A percentile compares a stretch with the other conserved stretches of the same genome.
Conservation (phyloP, 1,140 invertebrate genomes). For the Formica exsecta region DNA sequence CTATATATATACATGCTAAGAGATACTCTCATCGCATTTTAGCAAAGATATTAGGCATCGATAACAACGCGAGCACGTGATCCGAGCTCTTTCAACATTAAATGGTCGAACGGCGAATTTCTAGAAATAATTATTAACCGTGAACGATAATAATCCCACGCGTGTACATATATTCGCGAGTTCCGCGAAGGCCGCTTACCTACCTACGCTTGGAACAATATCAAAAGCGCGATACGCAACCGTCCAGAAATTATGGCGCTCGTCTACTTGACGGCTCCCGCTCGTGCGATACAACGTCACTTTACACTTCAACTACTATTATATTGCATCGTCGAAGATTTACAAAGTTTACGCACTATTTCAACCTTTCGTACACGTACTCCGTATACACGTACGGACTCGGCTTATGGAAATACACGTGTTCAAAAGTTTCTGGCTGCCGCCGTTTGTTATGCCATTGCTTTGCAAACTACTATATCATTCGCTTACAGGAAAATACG, state of each 20-base stretch:
- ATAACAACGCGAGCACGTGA: neutral
- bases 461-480: slow-evolving; percentile 6
- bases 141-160: slow-evolving; percentile 50
- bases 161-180: neutral
- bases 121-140: slow-evolving; percentile 65
- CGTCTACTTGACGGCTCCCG: slow-evolving; percentile 21
- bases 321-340: slow-evolving; percentile 22
- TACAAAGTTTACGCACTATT: slow-evolving; percentile 23
- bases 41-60: neutral
- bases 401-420: slow-evolving; percentile 20
- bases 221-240: slow-evolving; percentile 50
- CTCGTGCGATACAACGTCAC: slow-evolving; percentile 17
- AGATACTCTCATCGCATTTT: neutral
- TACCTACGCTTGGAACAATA: slow-evolving; percentile 64
- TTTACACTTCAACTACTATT: slow-evolving; percentile 35
- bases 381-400: neutral
- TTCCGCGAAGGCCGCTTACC: slow-evolving; percentile 69
- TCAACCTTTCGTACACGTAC: neutral
- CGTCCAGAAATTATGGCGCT: slow-evolving; percentile 24
- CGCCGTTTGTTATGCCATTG: neutral
- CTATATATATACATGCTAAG: neutral
- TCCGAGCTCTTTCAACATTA: neutral
- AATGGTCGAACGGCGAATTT: slow-evolving; percentile 14
- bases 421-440: slow-evolving; percentile 13
- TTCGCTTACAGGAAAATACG: slow-evolving; percentile 3